Evolutionary conservation across 2,888 invertebrate species (phyloP).

Genomic region (Xestia xanthographa): DNA sequence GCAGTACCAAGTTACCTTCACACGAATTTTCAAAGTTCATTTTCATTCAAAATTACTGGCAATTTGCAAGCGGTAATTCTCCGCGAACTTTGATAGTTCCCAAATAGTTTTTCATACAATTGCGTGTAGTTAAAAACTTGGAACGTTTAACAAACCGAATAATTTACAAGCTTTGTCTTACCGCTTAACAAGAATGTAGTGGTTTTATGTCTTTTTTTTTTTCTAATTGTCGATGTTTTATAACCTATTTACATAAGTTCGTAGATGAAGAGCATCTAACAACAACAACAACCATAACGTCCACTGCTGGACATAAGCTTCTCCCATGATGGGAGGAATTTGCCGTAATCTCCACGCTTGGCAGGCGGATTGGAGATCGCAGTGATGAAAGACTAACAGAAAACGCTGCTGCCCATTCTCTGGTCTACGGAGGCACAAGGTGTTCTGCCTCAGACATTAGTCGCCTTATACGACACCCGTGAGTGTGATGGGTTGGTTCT

Average conservation of each 20-base stretch:
- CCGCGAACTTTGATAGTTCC: conserved; percentile 80
- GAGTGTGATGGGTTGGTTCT: too few relatives aligned
- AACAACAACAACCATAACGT: too few relatives aligned
- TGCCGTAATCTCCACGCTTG: too few relatives aligned
- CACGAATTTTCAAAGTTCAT: conserved; percentile 78
- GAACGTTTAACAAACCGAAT: conserved; percentile 69
- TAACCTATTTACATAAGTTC: background rate
- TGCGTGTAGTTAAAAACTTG: conserved; percentile 76
- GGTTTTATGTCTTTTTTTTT: conserved; percentile 13
- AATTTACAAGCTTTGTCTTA: conserved; percentile 63
- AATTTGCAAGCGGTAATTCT: conserved; percentile 80
- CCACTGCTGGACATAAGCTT: too few relatives aligned
- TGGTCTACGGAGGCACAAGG: too few relatives aligned
- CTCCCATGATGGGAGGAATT: too few relatives aligned
- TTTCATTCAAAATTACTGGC: conserved; percentile 79
- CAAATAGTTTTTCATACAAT: conserved; percentile 80
- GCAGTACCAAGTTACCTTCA: conserved; percentile 71
- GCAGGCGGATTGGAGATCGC: too few relatives aligned
- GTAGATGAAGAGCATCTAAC: background rate
- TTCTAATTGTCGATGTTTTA: conserved; percentile 8
- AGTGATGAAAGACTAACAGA: too few relatives aligned
- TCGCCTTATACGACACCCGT: too few relatives aligned
- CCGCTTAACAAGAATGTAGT: conserved; percentile 42
- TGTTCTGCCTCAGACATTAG: too few relatives aligned
- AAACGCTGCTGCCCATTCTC: too few relatives aligned